phyloP scores from a whole-genome alignment of 2,797 vertebrate species.

The Cercopithecus mitis region DNA sequence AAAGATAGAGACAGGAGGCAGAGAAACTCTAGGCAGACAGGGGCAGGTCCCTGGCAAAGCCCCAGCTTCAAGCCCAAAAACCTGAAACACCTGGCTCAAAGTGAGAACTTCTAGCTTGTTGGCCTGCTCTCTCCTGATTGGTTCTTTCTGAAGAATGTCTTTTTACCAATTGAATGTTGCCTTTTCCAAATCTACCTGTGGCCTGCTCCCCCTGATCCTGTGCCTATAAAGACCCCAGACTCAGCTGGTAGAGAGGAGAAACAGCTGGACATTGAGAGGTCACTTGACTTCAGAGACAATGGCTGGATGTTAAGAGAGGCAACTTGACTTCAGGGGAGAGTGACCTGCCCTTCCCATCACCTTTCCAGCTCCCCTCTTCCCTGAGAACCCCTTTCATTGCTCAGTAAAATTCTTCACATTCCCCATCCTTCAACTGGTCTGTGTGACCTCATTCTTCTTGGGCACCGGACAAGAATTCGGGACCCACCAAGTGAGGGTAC shows the following conservation, averaged over 20 bases:
- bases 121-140: background rate
- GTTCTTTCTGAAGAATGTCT: background rate
- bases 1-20: background rate
- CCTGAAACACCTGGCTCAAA: background rate
- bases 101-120: background rate
- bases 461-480: background rate
- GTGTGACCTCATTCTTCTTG: background rate
- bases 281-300: background rate
- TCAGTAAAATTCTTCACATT: background rate
- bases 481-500: background rate
- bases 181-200: background rate
- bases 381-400: background rate
- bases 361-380: background rate
- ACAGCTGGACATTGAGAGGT: background rate
- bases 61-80: background rate
- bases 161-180: background rate
- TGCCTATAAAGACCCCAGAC: background rate
- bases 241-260: background rate
- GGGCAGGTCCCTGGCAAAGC: background rate
- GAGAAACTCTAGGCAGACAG: background rate
- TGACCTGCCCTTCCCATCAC: background rate
- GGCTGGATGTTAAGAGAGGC: background rate
- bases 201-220: background rate
- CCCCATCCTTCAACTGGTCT: background rate
- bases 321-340: background rate